Base-by-base conservation (phyloP, 2,797 vertebrate genomes). In the Centropyge bicolor region DNA sequence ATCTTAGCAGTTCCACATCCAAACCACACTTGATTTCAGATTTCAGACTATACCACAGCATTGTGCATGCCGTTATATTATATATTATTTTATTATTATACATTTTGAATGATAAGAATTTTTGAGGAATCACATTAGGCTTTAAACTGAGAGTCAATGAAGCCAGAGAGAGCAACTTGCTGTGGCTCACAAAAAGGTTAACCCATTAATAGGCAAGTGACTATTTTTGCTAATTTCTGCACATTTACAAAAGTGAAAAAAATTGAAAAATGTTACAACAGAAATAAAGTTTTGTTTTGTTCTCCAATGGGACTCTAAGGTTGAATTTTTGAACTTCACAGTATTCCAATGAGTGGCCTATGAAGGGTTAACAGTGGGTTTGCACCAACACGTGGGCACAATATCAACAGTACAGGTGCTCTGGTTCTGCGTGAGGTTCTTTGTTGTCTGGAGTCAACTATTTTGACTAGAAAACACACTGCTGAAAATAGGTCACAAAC, bases 401-500 rank as follows among this genome's bases (percentile, higher is more conserved):
- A 3, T 20, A 14, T 27, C 1, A 7, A 46, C 24, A 19, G 43
- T 1, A 17, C 4, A 3, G 2, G 8, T 24, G 10, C 10, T 24
- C 10, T 62, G n/a, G 22, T 27, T 56, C 11, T 27, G 51, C 12
- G 40, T 46, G 45, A 14, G 8, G 4, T 63, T 56, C 59, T 8
- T n/a, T 51, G 5, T 45, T 31, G 2, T 31, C 27, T 31, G 27
- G 27, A 31, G 27, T 31, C 27, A 31, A 31, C 2, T 31, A 31
- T 31, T 31, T 60, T 60, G 10, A n/a, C 6, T 3, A 14, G 6
- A 60, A 60, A n/a, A 20, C 35, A 12, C 17, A 2, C 27, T 46
- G 41, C 38, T 46, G 35, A 51, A 67, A 75, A 38, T 40, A 57
- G 56, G 45, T 59, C 51, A 68, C 8, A 57, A 40, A 22, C 31